Evolutionary conservation across 2,888 invertebrate species (phyloP).

Genomic region (Sepiola atlantica): DNA sequence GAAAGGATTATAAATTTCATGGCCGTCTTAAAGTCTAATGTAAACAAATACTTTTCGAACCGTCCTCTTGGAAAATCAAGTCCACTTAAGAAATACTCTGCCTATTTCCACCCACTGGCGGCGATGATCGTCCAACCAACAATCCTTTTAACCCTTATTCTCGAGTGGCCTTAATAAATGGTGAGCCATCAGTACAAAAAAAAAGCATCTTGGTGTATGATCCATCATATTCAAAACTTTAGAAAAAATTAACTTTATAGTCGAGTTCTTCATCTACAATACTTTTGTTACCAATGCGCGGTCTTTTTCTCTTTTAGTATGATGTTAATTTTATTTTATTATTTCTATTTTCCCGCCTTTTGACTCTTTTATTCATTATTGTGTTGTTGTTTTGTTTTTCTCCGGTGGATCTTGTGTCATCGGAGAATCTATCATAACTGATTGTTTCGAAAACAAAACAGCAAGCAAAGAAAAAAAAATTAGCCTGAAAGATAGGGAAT

Average conservation of each 20-base stretch:
- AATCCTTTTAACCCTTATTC: too few relatives aligned
- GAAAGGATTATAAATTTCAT: too few relatives aligned
- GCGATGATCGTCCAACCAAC: too few relatives aligned
- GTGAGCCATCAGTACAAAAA: too few relatives aligned
- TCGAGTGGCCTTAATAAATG: too few relatives aligned
- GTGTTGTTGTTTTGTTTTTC: background rate
- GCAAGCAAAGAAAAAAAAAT: background rate
- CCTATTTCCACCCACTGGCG: too few relatives aligned
- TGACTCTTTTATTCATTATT: background rate
- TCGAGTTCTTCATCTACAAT: background rate
- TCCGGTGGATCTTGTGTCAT: background rate
- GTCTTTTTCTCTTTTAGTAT: background rate
- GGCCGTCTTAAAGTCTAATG: too few relatives aligned
- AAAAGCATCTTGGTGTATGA: too few relatives aligned
- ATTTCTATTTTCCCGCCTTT: background rate
- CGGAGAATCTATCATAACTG: background rate
- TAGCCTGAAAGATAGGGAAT: background rate
- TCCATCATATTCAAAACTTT: too few relatives aligned
- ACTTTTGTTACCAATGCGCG: background rate
- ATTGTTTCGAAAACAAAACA: background rate
- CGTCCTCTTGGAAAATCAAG: too few relatives aligned
- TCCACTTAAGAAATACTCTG: too few relatives aligned
- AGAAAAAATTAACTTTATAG: background rate
- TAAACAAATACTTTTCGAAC: too few relatives aligned
- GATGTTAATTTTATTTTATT: background rate